Evolutionary conservation across 2,797 vertebrate species (phyloP), one percentile per base, ranked within the genome.

Genomic region (Coilia nasus): DNA sequence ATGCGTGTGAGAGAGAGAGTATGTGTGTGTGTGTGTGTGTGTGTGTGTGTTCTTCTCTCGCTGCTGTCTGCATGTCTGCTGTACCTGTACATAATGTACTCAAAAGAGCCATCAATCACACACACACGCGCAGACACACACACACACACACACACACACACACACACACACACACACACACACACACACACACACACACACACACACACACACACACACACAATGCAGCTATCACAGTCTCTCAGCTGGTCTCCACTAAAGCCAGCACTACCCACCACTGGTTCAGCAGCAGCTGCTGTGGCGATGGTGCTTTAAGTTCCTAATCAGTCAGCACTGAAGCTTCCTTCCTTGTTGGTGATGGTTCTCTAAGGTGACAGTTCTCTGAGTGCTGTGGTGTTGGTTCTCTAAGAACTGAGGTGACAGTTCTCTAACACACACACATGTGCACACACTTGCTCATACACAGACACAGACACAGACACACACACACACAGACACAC

Each of bases 141-240:
- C 7, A 64, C 60, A 64, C 59, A 60, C 59, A 11, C 46, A 81
- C 78, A 83, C 31, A 19, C 83, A 4, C 60, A n/a, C 7, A 25
- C n/a, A 25, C 60, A 25, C n/a, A 23, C 60, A n/a, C 60, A 23
- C 60, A 64, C 60, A 64, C 60, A 64, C 21, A 25, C 60, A 64
- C 3, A 64, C n/a, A 23, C 60, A 64, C 60, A 64, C 60, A 64
- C 60, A 23, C 60, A 84, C 60, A 64, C 60, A 64, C 21, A 23
- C 60, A 64, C 60, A 23, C 60, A 64, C 21, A 6, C 60, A 64
- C 60, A 23, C 60, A 64, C n/a, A 64, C 60, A 64, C 60, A 59
- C 57, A 59, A n/a, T n/a, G n/a, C n/a, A n/a, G n/a, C n/a, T n/a
- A n/a, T n/a, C n/a, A n/a, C n/a, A n/a, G n/a, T n/a, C n/a, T n/a